Evolutionary conservation across 2,797 vertebrate genomes (phyloP).

Genomic region (Phalanger gymnotis): DNA sequence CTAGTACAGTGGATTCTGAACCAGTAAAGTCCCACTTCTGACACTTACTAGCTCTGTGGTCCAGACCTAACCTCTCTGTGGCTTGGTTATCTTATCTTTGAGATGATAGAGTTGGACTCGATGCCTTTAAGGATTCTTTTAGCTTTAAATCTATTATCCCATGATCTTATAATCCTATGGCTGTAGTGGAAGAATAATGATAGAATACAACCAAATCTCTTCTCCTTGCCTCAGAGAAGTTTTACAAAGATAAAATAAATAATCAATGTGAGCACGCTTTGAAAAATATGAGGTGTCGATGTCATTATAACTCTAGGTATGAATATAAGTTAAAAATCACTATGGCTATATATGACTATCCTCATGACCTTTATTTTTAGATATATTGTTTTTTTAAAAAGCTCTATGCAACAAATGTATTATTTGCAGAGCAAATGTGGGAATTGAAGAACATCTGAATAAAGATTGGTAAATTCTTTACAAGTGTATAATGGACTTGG

Average conservation of each 20-base stretch:
- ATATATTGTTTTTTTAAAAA: neutral
- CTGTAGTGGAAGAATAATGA: neutral
- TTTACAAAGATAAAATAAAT: neutral
- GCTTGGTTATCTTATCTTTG: neutral
- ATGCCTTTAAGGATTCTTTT: neutral
- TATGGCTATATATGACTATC: neutral
- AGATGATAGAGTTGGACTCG: neutral
- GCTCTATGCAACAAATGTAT: neutral
- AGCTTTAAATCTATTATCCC: neutral
- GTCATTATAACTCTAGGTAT: neutral
- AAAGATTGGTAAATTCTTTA: neutral
- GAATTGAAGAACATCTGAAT: neutral
- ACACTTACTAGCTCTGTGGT: neutral
- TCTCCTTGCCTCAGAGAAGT: neutral
- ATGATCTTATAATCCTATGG: neutral
- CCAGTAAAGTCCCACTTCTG: neutral
- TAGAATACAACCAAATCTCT: neutral
- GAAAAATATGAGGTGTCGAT: neutral
- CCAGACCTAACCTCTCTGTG: neutral
- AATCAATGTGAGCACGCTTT: neutral
- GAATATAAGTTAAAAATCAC: neutral
- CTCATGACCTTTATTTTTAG: neutral
- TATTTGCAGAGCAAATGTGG: neutral
- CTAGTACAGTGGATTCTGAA: neutral
- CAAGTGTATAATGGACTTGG: neutral